Base-by-base conservation (phyloP, 2,797 vertebrate genomes). In the Neostethus bicornis region DNA sequence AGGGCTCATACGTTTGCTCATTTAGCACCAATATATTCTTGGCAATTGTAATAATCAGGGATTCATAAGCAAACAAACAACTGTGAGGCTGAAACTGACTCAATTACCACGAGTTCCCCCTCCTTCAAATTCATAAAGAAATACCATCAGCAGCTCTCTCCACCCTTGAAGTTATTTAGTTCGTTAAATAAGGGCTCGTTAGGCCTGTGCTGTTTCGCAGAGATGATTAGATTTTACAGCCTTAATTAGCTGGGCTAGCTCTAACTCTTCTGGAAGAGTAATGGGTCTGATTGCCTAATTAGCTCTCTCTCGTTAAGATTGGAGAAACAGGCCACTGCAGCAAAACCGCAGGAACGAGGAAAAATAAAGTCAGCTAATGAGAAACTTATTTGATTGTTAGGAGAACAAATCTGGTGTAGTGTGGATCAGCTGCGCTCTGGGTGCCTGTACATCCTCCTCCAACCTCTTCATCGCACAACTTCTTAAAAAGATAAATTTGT, bases 141-240 rank as follows among this genome's bases (percentile, higher is more conserved):
- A 87, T 81, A 84, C 77, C 88, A 84, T 89, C 86, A 85, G 73
- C 87, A 94, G 93, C 94, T 82, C 75, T 93, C 93, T 92, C 91
- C 83, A 84, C 81, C 87, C 92, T 93, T 93, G 93, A 94, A 92
- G 94, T 96, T 95, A 94, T 93, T 95, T 94, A 94, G 95, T 95
- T 96, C 92, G 95, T 96, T 96, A 96, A 96, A 96, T 95, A 96
- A 96, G 94, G 95, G 93, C 94, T 96, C 93, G 94, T 96, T 96
- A 96, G 92, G 91, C 92, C 93, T 93, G 95, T 92, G 93, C 94
- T 93, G 94, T 95, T 96, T 96, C 90, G 92, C 93, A 84, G 85
- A 95, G 94, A 96, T 96, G 95, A 97, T 96, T 96, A 96, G 95
- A 95, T 96, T 96, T 96, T 96, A 95, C 95, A 94, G 94, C 90